Percentiles rank a stretch among this genome's conserved stretches.
These are phyloP conservation scores for Bombus impatiens DNA, from an alignment of 1,140 invertebrate species.

Conservation along the genomic window DNA sequence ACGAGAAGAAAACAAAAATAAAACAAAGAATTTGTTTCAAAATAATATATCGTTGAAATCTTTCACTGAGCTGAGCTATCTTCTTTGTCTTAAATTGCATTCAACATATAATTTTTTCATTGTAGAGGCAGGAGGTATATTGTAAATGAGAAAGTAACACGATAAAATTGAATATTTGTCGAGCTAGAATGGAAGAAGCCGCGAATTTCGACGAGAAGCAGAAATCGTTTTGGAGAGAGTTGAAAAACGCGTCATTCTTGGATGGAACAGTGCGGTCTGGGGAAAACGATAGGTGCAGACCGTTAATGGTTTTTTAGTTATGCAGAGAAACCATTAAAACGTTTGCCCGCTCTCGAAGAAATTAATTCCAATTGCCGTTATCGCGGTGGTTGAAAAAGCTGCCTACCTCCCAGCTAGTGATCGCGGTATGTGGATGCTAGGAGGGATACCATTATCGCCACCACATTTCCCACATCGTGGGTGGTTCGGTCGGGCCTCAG, in stretches of 20 bases:
- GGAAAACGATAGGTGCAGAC: conserved; percentile 7
- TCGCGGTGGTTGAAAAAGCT: conserved; percentile 55
- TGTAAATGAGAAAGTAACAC: too few species aligned
- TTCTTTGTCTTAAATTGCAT: too few species aligned
- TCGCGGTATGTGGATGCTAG: not conserved
- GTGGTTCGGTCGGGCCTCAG: not conserved
- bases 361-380: conserved; percentile 77
- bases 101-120: too few species aligned
- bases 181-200: too few species aligned
- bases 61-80: too few species aligned
- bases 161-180: too few species aligned
- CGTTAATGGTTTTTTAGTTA: conserved; percentile 75
- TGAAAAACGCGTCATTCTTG: conserved; percentile 38
- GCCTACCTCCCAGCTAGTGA: conserved; percentile 6
- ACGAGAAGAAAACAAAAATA: too few species aligned
- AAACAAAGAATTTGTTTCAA: not conserved
- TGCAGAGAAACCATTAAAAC: conserved; percentile 72
- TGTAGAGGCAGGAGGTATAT: too few species aligned
- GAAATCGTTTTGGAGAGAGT: not conserved
- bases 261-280: not conserved
- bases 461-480: conserved; percentile 39
- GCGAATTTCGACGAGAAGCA: not conserved
- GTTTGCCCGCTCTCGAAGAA: conserved; percentile 68
- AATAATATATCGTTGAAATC: not conserved
- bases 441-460: conserved; percentile 50